Evolutionary conservation across 1,140 invertebrate genomes (phyloP).

Genomic region (Bombyx mori): ASM3026992v2 NC_085126.1:4852501-4853000

Average conservation of each 20-base stretch:
- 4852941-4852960: conserved; percentile 60
- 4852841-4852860: conserved; percentile 51
- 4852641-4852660: too few species aligned
- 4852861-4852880: conserved; percentile 57
- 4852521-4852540: too few species aligned
- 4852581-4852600: too few species aligned
- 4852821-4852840: conserved; percentile 29
- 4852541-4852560: too few species aligned
- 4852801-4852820: neutral
- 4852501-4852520: too few species aligned
- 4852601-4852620: too few species aligned
- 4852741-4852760: neutral
- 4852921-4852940: conserved; percentile 48
- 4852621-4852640: too few species aligned
- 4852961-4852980: conserved; percentile 56
- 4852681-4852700: too few species aligned
- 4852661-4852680: too few species aligned
- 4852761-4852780: too few species aligned
- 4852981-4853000: conserved; percentile 38
- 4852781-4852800: neutral
- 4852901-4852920: conserved; percentile 51
- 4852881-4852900: conserved; percentile 61
- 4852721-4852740: neutral
- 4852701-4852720: neutral
- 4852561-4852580: too few species aligned